Evolutionary conservation across 1,140 invertebrate species (phyloP), one percentile per base, ranked within the genome.

Genomic region (Ruditapes philippinarum): DNA sequence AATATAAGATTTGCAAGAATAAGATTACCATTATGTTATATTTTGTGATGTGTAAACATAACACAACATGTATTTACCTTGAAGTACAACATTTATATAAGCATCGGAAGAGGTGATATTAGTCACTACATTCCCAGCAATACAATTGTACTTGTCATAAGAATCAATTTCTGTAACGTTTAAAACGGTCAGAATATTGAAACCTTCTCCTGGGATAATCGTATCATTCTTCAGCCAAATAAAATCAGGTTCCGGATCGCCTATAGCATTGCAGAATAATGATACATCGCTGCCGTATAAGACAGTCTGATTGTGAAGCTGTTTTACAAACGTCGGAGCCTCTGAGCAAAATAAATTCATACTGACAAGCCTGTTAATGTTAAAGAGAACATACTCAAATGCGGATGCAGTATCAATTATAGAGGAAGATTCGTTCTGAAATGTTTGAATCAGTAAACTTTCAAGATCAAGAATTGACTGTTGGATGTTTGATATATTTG

Each of bases 321-420:
- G n/a, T n/a, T n/a, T n/a, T 17, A 65, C 0, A n/a, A 65, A 62
- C 14, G 14, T n/a, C 11, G 80, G 80, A 5, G 80, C 51, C 31
- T 65, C 28, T 0, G 80, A 40, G 68, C 80, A 83, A 31, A 68
- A 83, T 0, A n/a, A n/a, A n/a, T n/a, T n/a, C n/a, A n/a, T n/a
- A n/a, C n/a, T n/a, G n/a, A n/a, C n/a, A n/a, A n/a, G n/a, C 17
- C 22, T 38, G 0, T 65, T 51, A 42, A 83, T 31, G 14, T 36
- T 9, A 19, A 4, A 0, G 12, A 83, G 22, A 42, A 83, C 33
- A 68, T 31, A 22, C 19, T 57, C 54, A 25, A 51, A 31, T 22
- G 49, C 22, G 17, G 14, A 28, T 33, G 36, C 5, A 5, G 49
- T 57, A 60, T 83, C 80, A 42, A 83, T 36, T n/a, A n/a, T n/a